Base-by-base conservation (phyloP, 1,140 invertebrate species). In the Rhizoglyphus robini region DNA sequence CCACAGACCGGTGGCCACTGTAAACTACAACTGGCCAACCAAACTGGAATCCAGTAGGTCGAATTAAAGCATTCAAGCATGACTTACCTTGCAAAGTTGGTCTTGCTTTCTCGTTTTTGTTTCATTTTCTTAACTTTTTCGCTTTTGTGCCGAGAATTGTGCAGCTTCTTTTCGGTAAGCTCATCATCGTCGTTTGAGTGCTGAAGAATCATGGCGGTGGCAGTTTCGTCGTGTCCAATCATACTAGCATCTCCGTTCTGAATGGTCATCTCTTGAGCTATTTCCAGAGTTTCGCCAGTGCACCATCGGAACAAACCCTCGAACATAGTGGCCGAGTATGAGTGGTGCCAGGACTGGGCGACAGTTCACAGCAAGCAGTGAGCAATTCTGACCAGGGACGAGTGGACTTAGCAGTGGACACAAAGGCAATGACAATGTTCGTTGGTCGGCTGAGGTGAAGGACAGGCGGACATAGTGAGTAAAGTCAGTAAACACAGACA, bases 261-360 rank as follows among this genome's bases (percentile, higher is more conserved):
- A 11, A 20, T n/a, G n/a, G 31, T 4, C 59, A 61, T 61, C 23
- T 41, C 32, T 13, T 61, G 59, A 23, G 57, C 38, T 61, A 61
- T 61, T 61, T 61, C 59, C 36, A 61, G 30, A 5, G 59, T 23
- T 46, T 61, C 59, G n/a, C 59, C 59, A 4, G 59, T 61, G 46
- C 59, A 61, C n/a, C 23, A 41, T 11, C 32, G 31, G 36, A 15
- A 61, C 31, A 8, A 38, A 15, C 23, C 46, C 11, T 38, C 36
- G 46, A 61, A 61, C 59, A 61, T 61, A 15, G 8, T 32, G n/a
- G n/a, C n/a, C n/a, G n/a, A n/a, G n/a, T n/a, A n/a, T n/a, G n/a
- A n/a, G n/a, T n/a, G n/a, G n/a, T n/a, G n/a, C n/a, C n/a, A n/a
- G n/a, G n/a, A n/a, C n/a, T n/a, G n/a, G n/a, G n/a, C n/a, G n/a